Evolutionary conservation across 30 jellyfish, hydroid and myxozoan species (phyloP).

Genomic region (Rhopilema esculentum): DNA sequence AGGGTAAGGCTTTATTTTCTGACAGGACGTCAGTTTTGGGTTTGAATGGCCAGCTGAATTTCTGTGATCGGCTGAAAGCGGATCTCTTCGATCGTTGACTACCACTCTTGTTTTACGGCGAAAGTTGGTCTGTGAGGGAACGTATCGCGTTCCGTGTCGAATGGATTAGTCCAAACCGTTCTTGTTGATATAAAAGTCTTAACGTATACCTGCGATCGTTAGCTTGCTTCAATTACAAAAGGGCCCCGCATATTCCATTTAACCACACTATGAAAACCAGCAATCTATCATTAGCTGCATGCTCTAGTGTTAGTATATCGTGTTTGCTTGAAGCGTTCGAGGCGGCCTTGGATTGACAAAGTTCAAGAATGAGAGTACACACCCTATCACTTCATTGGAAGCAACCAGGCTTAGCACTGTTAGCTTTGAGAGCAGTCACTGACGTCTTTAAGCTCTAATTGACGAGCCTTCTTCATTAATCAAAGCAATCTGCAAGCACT

Average conservation of each 20-base stretch:
- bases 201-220: constrained; percentile 11
- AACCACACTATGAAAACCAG: constrained; percentile 24
- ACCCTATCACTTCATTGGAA: neutral
- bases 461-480: neutral
- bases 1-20: no score
- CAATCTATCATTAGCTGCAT: constrained; percentile 22
- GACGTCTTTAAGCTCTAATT: neutral
- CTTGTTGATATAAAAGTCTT: constrained; percentile 25
- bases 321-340: constrained; percentile 23
- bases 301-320: constrained; percentile 1
- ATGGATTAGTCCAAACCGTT: constrained; percentile 8
- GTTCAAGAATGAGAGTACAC: constrained; percentile 22
- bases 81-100: neutral
- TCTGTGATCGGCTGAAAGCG: no score
- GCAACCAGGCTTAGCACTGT: constrained; percentile 52
- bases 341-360: constrained; percentile 29
- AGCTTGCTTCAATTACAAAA: constrained; percentile 19
- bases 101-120: neutral
- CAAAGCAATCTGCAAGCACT: neutral
- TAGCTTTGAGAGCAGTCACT: constrained; percentile 40
- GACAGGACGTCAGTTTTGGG: no score
- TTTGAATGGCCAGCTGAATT: no score
- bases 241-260: constrained; percentile 40
- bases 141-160: constrained; percentile 23
- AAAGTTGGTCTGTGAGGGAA: neutral